Conservation (phyloP, 2,888 invertebrate genomes). For the Synergus itoensis region DNA sequence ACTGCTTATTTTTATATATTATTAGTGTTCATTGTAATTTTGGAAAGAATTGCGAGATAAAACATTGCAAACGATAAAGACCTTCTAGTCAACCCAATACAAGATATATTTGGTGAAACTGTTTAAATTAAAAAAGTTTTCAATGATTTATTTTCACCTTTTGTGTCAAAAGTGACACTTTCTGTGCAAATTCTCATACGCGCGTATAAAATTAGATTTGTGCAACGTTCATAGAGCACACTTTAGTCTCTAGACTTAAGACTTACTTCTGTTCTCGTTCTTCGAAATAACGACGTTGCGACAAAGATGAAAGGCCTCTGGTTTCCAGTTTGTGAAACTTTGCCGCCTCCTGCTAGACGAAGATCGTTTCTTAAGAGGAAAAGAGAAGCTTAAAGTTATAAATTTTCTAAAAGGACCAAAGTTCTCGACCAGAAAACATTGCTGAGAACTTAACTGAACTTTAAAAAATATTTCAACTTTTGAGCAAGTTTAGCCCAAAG, state of each 20-base stretch:
- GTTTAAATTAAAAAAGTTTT: too few relatives aligned
- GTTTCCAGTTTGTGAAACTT: conserved; percentile 11
- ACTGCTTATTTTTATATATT: too few relatives aligned
- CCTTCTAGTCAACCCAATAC: too few relatives aligned
- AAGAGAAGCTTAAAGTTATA: not conserved
- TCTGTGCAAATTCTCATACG: not conserved
- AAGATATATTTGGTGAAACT: too few relatives aligned
- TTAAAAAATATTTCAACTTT: not conserved
- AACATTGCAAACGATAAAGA: too few relatives aligned
- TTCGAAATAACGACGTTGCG: not conserved
- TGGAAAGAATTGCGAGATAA: too few relatives aligned
- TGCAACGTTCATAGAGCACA: not conserved
- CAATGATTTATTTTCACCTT: not conserved
- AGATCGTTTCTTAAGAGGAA: not conserved
- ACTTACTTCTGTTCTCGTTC: not conserved
- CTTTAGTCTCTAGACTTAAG: not conserved
- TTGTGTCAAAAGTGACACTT: not conserved
- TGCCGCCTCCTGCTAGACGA: not conserved
- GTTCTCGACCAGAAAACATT: not conserved
- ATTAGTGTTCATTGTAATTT: too few relatives aligned
- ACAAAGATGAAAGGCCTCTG: conserved; percentile 1
- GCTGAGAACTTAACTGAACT: not conserved
- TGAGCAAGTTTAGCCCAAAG: not conserved
- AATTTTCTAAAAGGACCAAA: not conserved
- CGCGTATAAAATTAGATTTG: not conserved